Base-by-base conservation (phyloP, 2,888 invertebrate genomes). In the Stenolophus ochropezus region DNA sequence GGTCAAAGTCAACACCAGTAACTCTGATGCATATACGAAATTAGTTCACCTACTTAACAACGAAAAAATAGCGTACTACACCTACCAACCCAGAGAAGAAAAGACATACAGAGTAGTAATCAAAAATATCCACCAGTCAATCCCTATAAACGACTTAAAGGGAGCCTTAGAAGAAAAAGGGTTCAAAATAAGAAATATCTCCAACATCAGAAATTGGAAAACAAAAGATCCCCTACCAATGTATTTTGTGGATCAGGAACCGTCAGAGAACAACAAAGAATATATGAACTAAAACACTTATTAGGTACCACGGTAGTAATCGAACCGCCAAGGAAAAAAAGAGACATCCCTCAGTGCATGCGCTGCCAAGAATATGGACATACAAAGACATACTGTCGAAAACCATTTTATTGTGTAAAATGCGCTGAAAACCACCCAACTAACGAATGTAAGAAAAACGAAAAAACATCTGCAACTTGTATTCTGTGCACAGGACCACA, bases 401-500 rank as follows among this genome's bases (percentile, higher is more conserved):
- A 56, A 51, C 51, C 4, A 51, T 51, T 56, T 14, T 14, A 56
- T 56, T 56, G 6, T 56, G 4, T 56, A 16, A 56, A 84, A 80
- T 84, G 83, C 78, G 83, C 77, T 47, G 79, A 71, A 53, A 51
- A 82, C 27, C 83, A 82, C 56, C 71, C 82, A 58, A 82, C 83
- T 14, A 56, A 77, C 21, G 33, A 79, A 23, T 83, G 81, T 71
- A 61, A 73, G n/a, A 83, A 82, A 61, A 77, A 61, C 14, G 47
- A 51, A 81, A 81, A 75, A 47, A 56, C 79, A 81, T 49, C 80
- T 33, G 71, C 81, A 5, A 76, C 58, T 16, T 81, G 81, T 21
- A 51, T 75, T 20, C 33, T 73, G 8, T 82, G 81, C 51, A 33
- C 53, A 16, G 76, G 77, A 23, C 75, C 74, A n/a, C 82, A 82